Evolutionary conservation across 2,888 invertebrate genomes (phyloP), one percentile per base, ranked within the genome.

Genomic region (Autographa gamma): DNA sequence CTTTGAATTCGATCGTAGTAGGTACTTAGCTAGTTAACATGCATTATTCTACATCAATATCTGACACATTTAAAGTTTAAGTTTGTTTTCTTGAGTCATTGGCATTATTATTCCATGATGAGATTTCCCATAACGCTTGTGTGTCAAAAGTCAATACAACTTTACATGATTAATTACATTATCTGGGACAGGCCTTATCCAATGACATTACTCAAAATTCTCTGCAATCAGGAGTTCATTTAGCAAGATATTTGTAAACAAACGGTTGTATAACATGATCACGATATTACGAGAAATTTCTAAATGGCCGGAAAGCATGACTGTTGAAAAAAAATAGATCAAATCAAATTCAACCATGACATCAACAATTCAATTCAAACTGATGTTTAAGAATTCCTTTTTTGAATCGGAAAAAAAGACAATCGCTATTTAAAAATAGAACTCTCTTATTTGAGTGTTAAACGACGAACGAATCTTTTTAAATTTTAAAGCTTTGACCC

Each of bases 251-350:
- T 73, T 75, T 74, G 64, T 74, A 69, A 64, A 66, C 14, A 66
- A 69, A 70, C 67, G 67, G 64, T 81, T 81, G 73, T 66, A 16
- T 66, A 74, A 76, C 56, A 66, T 41, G 61, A 72, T 64, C 81
- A 81, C 76, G 81, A 81, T 73, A 66, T 62, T 31, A 77, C 69
- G 69, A 67, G 48, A 67, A 79, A 74, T 79, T 72, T 60, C 69
- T 52, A 74, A 76, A 71, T 63, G 74, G 56, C 73, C 66, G 38
- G 43, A 76, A 71, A 64, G 60, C 73, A 79, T 74, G 76, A 73
- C 63, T 38, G 4, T 52, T 38, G 2, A 41, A 58, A 65, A 71
- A 66, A 68, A 59, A 19, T 32, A 18, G 16, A 56, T 32, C 61
- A 59, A 62, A 71, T 68, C 66, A 72, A 32, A 76, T 67, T 76